Evolutionary conservation across 2,797 vertebrate species (phyloP), one percentile per base, ranked within the genome.

Genomic region (Sebastes iracundus): DNA sequence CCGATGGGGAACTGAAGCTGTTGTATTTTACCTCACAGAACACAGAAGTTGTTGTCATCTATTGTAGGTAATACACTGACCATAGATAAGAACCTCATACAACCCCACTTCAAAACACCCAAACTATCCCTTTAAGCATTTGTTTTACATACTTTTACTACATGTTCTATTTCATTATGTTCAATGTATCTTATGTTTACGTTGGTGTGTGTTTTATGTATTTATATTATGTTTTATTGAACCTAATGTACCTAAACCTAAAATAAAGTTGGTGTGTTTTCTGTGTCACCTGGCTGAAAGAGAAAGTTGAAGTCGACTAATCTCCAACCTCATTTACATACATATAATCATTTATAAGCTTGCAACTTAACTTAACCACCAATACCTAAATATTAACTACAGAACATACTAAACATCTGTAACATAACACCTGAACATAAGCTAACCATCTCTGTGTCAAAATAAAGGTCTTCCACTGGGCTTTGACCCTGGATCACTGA

Each of bases 321-420:
- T 58, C 46, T 67, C 28, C 30, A 23, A 56, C 14, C 22, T 69
- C 32, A 32, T 33, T 20, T 18, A 5, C 8, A 38, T 63, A 7
- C 14, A 42, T 42, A 27, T 27, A 67, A 68, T 71, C 30, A 63
- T 66, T 75, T 49, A n/a, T 65, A 46, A 63, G 28, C 38, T 74
- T 59, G 3, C 5, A 49, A 20, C 10, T 65, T 25, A 49, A 28
- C 56, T 8, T 18, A 35, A 52, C 10, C 56, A 28, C 42, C 12
- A 62, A 9, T n/a, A 20, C 30, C 30, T 82, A 63, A 71, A 81
- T 75, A 79, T 74, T 75, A 77, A 84, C 61, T 4, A 49, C 6
- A 46, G 25, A 13, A 42, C 28, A 72, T 53, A 70, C 25, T 22
- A 23, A 67, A 75, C 30, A 65, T 16, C 5, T 68, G 32, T 59